Evolutionary conservation across 2,113 vertebrate species (phyloP).

Genomic region (Lucifuga dentata): DNA sequence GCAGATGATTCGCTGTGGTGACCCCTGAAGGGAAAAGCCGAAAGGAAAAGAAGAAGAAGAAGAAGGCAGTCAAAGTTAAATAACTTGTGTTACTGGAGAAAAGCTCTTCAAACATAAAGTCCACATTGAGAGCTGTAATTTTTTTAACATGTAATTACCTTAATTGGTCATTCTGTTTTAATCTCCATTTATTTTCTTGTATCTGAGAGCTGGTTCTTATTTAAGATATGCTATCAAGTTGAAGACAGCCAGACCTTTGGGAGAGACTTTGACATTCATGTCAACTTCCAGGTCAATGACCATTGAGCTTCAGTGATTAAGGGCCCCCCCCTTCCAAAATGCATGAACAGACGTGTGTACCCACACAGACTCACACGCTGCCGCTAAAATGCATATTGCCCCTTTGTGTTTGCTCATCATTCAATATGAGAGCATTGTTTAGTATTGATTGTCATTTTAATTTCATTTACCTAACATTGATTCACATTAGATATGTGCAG

Average conservation of each 20-base stretch:
- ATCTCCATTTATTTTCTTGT: not conserved
- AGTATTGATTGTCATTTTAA: constrained; percentile 80
- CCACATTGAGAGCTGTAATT: not conserved
- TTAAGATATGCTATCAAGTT: constrained; percentile 57
- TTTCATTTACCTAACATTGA: constrained; percentile 78
- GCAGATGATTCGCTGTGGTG: no score
- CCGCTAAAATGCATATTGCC: constrained; percentile 68
- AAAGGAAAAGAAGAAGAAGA: no score
- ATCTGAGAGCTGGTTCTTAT: constrained; percentile 39
- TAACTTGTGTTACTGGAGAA: no score
- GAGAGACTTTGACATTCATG: constrained; percentile 75
- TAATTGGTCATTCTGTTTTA: constrained; percentile 31
- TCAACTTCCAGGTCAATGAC: constrained; percentile 82
- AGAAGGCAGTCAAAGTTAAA: no score
- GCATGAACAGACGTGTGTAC: constrained; percentile 68
- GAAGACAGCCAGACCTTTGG: constrained; percentile 72
- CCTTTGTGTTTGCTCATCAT: constrained; percentile 77
- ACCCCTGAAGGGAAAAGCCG: no score
- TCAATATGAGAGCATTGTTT: constrained; percentile 76
- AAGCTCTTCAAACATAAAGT: no score
- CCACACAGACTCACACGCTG: constrained; percentile 63
- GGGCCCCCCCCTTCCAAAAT: constrained; percentile 70
- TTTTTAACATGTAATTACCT: not conserved
- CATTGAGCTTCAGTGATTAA: constrained; percentile 78
- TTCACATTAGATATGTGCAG: constrained; percentile 76